These are phyloP conservation scores for Hydrolagus colliei DNA, from an alignment of 2,797 vertebrate genomes.

Conservation along the genomic window DNA sequence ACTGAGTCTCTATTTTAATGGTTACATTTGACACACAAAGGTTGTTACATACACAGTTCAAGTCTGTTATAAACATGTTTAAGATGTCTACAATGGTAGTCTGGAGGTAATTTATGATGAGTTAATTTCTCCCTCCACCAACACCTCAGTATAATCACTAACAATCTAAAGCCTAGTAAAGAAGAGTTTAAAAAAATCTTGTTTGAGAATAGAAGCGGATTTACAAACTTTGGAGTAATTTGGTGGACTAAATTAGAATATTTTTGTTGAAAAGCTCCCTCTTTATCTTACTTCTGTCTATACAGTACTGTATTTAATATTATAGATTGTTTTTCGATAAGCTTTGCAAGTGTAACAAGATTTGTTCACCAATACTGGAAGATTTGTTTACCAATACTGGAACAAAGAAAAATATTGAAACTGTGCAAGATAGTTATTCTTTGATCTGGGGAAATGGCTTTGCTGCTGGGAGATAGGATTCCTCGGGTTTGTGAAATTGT, in stretches of 20 bases:
- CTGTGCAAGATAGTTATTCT: no score
- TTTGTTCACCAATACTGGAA: neutral
- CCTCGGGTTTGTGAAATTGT: no score
- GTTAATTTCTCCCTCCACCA: neutral
- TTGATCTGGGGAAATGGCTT: no score
- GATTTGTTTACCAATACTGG: neutral
- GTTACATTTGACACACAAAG: neutral
- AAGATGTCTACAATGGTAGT: neutral
- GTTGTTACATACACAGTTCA: no score
- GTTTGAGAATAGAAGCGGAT: neutral
- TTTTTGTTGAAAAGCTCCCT: neutral
- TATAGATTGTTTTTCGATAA: neutral
- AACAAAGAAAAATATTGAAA: no score
- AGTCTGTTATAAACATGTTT: neutral
- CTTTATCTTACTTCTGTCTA: neutral
- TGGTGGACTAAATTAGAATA: neutral
- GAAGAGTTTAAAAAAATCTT: neutral
- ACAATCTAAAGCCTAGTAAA: neutral
- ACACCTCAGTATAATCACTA: neutral
- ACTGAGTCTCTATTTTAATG: neutral
- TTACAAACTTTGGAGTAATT: neutral
- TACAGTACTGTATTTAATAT: neutral
- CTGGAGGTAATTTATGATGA: neutral
- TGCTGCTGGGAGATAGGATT: no score
- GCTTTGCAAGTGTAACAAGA: neutral